Evolutionary conservation across 2,113 vertebrate species (phyloP).

Genomic region (Microcebus ravelobensis): DNA sequence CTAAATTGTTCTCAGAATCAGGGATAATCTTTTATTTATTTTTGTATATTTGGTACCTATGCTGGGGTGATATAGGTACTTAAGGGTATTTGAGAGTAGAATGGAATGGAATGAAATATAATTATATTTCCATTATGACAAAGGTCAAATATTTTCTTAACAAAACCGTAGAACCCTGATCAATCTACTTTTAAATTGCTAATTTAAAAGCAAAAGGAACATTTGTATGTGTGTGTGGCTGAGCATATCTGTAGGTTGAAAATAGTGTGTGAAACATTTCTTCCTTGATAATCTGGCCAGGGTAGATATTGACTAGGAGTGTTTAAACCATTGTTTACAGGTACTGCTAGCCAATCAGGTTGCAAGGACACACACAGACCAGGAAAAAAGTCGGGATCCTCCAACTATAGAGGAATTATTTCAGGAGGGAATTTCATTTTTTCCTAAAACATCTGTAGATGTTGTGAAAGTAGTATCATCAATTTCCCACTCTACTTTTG

Average conservation of each 20-base stretch:
- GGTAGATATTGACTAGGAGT: neutral
- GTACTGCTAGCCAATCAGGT: neutral
- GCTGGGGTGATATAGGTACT: neutral
- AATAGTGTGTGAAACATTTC: neutral
- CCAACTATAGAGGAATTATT: neutral
- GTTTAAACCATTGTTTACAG: neutral
- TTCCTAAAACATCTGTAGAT: neutral
- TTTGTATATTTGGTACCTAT: neutral
- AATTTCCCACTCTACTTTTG: neutral
- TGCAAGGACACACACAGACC: neutral
- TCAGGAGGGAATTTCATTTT: neutral
- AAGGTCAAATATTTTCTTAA: neutral
- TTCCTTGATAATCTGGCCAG: neutral
- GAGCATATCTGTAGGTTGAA: neutral
- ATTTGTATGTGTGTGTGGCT: neutral
- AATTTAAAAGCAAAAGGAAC: neutral
- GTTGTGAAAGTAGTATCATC: neutral
- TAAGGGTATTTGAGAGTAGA: neutral
- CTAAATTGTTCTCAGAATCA: neutral
- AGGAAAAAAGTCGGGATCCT: neutral
- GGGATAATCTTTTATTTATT: neutral
- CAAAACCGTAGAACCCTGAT: neutral
- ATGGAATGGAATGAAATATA: no score
- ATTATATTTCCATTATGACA: neutral
- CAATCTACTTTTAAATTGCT: neutral